Conservation (phyloP, 2,113 vertebrate genomes). For the Stegostoma tigrinum region DNA sequence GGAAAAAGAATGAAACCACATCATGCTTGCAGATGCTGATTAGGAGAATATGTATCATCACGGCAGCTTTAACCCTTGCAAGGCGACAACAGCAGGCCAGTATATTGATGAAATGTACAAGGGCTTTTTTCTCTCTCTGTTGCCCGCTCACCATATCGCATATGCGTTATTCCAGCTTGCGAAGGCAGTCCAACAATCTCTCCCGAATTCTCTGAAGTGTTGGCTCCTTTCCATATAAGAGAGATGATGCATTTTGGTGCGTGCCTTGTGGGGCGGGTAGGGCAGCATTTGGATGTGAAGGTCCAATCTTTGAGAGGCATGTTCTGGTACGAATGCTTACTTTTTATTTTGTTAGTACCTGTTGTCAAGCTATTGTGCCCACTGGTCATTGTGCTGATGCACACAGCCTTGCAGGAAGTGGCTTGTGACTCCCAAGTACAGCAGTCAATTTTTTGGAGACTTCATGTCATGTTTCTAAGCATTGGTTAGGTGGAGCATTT, state of each 20-base stretch:
- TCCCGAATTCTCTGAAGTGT: not conserved
- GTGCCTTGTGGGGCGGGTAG: no score
- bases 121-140: not conserved
- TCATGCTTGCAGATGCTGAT: constrained; percentile 22
- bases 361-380: not conserved
- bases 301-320: not conserved
- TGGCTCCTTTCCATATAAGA: not conserved
- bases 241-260: not conserved
- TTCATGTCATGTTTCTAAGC: not conserved
- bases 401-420: not conserved
- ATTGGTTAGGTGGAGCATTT: not conserved
- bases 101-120: no score
- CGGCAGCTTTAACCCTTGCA: not conserved
- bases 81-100: not conserved
- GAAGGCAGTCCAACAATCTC: not conserved
- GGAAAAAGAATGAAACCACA: constrained; percentile 31
- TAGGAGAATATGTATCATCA: constrained; percentile 23
- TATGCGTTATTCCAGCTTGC: not conserved
- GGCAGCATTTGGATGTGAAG: not conserved
- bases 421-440: not conserved
- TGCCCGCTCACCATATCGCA: not conserved
- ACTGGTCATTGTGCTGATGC: not conserved
- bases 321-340: not conserved
- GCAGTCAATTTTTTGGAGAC: not conserved
- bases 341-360: not conserved